These are phyloP conservation scores for Nipponia nippon DNA, from an alignment of 2,113 vertebrate genomes.

Conservation along the genomic window DNA sequence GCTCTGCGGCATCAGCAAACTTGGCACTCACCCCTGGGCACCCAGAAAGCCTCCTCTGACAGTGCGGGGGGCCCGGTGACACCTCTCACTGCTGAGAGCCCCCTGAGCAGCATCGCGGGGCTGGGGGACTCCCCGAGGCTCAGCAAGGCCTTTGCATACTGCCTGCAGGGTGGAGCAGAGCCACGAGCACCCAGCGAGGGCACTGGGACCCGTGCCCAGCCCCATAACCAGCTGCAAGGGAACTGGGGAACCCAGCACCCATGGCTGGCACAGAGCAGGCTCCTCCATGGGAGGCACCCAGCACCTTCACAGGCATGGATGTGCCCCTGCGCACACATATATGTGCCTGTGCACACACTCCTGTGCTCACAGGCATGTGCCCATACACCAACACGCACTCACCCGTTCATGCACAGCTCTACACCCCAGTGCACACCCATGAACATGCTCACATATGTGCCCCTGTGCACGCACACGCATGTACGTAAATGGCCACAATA, in stretches of 20 bases:
- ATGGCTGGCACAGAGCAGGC: too few species aligned
- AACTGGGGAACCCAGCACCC: background rate
- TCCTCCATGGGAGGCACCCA: background rate
- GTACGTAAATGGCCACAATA: background rate
- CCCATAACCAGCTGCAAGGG: too few species aligned
- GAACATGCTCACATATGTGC: background rate
- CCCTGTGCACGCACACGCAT: background rate
- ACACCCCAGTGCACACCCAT: background rate
- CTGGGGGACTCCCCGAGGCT: background rate
- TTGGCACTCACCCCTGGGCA: background rate
- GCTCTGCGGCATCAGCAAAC: background rate
- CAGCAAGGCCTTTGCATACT: background rate
- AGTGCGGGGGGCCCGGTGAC: accelerated
- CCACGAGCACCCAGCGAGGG: background rate
- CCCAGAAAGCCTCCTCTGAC: background rate
- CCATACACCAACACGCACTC: background rate
- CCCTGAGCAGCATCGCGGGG: background rate
- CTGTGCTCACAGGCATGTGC: background rate
- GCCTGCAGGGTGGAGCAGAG: background rate
- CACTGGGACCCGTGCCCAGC: background rate
- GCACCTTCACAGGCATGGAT: background rate
- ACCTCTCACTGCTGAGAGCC: background rate
- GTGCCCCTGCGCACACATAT: background rate
- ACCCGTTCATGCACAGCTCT: background rate
- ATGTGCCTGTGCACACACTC: too few species aligned